Percentiles rank a stretch among this genome's conserved stretches.
These are phyloP conservation scores for Eretmocerus hayati DNA, from an alignment of 2,888 invertebrate species.

Conservation along the genomic window DNA sequence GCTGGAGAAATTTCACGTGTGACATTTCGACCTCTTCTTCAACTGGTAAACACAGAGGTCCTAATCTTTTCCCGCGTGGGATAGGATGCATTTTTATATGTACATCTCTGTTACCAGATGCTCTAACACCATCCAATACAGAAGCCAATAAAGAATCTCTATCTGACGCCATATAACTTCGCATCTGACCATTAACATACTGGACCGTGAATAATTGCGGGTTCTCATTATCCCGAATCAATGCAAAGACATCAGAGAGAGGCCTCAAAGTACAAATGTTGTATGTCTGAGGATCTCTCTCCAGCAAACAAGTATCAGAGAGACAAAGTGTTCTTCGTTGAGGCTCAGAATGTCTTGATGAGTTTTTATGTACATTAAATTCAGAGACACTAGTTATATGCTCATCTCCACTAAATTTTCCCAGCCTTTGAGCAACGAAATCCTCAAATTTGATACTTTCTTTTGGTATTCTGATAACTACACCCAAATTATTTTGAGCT, in stretches of 20 bases:
- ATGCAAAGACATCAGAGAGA: conserved; percentile 77
- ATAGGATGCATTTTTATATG: conserved; percentile 84
- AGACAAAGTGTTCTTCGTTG: conserved; percentile 86
- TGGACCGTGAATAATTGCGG: conserved; percentile 92
- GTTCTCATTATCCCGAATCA: conserved; percentile 82
- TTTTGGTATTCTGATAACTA: conserved; percentile 74
- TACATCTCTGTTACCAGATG: conserved; percentile 94
- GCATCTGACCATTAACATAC: conserved; percentile 82
- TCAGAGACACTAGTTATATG: conserved; percentile 94
- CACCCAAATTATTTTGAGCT: conserved; percentile 72
- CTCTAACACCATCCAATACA: conserved; percentile 90
- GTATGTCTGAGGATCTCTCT: conserved; percentile 96
- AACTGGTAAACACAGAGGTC: conserved; percentile 81
- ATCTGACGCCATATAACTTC: conserved; percentile 88
- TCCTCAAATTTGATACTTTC: conserved; percentile 80
- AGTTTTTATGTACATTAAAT: conserved; percentile 90
- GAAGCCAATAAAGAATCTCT: conserved; percentile 94
- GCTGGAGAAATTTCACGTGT: conserved; percentile 73
- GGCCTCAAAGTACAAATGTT: conserved; percentile 83
- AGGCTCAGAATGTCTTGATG: conserved; percentile 73
- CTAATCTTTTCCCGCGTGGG: conserved; percentile 78
- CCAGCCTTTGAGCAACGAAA: conserved; percentile 81
- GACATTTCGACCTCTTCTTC: conserved; percentile 96
- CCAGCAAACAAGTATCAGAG: conserved; percentile 90
- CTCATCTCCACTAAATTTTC: conserved; percentile 86